phyloP scores from a whole-genome alignment of 2,888 invertebrate species.

The Itoplectis maculator region DNA sequence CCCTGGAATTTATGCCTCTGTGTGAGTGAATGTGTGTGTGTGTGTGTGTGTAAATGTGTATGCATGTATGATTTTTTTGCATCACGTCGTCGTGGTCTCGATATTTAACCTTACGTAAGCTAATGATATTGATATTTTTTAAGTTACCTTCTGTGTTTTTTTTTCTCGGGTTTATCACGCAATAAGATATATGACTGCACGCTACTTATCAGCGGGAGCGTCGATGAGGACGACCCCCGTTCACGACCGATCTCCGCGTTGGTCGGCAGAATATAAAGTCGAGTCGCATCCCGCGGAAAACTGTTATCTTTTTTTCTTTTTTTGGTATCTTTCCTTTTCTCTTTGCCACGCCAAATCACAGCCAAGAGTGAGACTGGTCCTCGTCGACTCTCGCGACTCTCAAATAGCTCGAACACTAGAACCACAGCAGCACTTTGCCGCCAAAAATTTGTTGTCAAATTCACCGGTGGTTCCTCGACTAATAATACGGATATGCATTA shows the following conservation, averaged over 20 bases:
- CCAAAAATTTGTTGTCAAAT: constrained; percentile 40
- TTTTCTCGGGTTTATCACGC: constrained; percentile 58
- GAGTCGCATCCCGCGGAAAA: neutral
- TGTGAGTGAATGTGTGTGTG: neutral
- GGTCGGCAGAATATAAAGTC: constrained; percentile 4
- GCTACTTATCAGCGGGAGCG: constrained; percentile 47
- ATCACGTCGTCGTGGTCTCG: constrained; percentile 42
- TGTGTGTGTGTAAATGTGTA: neutral
- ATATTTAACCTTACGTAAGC: constrained; percentile 65
- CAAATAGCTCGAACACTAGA: constrained; percentile 61
- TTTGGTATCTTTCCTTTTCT: neutral
- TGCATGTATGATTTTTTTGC: neutral
- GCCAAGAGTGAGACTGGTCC: constrained; percentile 42
- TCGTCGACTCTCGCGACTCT: constrained; percentile 28
- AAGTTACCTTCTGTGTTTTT: constrained; percentile 60
- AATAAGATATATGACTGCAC: constrained; percentile 60
- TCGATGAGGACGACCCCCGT: constrained; percentile 31
- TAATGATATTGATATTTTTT: constrained; percentile 65
- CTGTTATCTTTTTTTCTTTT: neutral
- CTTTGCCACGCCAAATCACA: constrained; percentile 9
- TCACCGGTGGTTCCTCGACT: constrained; percentile 32
- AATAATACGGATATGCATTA: constrained; percentile 63
- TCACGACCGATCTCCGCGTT: constrained; percentile 14
- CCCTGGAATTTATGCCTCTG: neutral
- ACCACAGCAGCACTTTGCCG: constrained; percentile 59